phyloP scores from a whole-genome alignment of 1,140 invertebrate genomes.

The Musca domestica region DNA sequence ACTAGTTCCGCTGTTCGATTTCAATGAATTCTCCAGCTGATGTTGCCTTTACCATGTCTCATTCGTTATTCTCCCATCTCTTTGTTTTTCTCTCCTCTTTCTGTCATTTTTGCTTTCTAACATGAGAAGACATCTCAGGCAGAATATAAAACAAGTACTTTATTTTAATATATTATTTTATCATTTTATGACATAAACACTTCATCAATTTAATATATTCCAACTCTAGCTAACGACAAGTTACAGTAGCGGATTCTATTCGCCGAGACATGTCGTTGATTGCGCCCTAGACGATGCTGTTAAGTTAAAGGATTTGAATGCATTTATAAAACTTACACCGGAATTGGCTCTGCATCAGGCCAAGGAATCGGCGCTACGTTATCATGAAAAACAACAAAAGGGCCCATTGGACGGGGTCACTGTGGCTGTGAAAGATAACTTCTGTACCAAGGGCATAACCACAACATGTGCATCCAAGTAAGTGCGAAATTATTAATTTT shows the following conservation, averaged over 20 bases:
- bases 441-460: slow-evolving; percentile 72
- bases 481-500: too few species aligned
- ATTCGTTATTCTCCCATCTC: too few species aligned
- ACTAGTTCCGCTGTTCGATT: too few species aligned
- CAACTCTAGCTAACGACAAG: slow-evolving; percentile 35
- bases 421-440: slow-evolving; percentile 93
- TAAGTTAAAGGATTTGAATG: slow-evolving; percentile 63
- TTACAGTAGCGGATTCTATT: slow-evolving; percentile 39
- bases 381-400: slow-evolving; percentile 55
- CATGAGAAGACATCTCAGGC: slow-evolving; percentile 6
- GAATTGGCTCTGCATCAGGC: slow-evolving; percentile 62
- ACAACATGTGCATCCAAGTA: slow-evolving; percentile 88
- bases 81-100: too few species aligned
- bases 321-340: slow-evolving; percentile 69
- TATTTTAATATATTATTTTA: not conserved
- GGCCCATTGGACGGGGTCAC: slow-evolving; percentile 77
- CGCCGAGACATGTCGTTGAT: slow-evolving; percentile 36
- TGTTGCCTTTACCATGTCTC: too few species aligned
- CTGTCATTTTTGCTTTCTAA: too few species aligned
- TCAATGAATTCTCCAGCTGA: too few species aligned
- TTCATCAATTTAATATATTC: not conserved
- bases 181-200: not conserved
- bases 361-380: slow-evolving; percentile 59
- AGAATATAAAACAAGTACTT: slow-evolving; percentile 13
- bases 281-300: slow-evolving; percentile 39